Evolutionary conservation across 2,888 invertebrate genomes (phyloP).

Genomic region (Ormyrus labotus): DNA sequence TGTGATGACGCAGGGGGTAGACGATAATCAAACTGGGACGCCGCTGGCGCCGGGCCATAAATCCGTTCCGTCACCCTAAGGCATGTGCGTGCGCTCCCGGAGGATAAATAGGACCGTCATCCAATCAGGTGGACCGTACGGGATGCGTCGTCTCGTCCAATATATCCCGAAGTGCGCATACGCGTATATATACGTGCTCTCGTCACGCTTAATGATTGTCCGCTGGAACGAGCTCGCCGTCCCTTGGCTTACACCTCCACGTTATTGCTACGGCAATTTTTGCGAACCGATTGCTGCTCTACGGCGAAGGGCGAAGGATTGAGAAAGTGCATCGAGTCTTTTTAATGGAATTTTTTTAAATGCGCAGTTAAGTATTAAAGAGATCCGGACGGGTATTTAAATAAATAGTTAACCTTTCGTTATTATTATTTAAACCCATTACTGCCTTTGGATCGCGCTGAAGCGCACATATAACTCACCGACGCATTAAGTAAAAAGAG

Average conservation of each 20-base stretch:
- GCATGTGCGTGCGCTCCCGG: constrained; percentile 49
- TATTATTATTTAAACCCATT: too few relatives aligned
- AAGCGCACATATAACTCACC: constrained; percentile 14
- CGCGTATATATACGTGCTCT: neutral
- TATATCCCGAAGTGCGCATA: neutral
- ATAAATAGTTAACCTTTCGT: too few relatives aligned
- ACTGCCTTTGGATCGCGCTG: neutral
- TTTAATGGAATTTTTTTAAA: too few relatives aligned
- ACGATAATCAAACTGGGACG: constrained; percentile 28
- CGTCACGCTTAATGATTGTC: constrained; percentile 19
- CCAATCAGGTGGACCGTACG: constrained; percentile 58
- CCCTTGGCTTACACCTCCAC: too few relatives aligned
- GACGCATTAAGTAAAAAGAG: constrained; percentile 19
- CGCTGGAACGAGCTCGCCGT: too few relatives aligned
- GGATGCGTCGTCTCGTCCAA: neutral
- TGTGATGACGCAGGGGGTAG: constrained; percentile 10
- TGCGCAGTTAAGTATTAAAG: too few relatives aligned
- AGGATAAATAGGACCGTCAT: constrained; percentile 62
- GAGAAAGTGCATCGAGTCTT: too few relatives aligned
- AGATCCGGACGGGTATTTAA: too few relatives aligned
- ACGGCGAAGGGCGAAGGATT: too few relatives aligned
- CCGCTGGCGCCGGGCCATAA: constrained; percentile 21
- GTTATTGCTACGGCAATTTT: too few relatives aligned
- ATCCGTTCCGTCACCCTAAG: constrained; percentile 19
- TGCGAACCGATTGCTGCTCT: too few relatives aligned